Evolutionary conservation across 2,113 vertebrate genomes (phyloP), one percentile per base, ranked within the genome.

Genomic region (Rhizomys pruinosus): DNA sequence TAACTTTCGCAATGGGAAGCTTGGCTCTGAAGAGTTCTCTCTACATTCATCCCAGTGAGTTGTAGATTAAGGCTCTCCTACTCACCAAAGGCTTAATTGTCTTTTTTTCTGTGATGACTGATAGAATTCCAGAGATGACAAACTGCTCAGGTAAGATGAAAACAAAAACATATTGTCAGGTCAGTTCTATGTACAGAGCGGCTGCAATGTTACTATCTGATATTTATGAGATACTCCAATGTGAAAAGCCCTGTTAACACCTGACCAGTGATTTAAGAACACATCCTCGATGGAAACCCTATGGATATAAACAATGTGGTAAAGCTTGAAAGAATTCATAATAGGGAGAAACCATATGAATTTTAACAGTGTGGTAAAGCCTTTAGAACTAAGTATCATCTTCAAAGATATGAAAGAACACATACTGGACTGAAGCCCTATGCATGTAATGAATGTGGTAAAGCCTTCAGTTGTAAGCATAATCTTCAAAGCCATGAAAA

Each of bases 31-130:
- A n/a, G 16, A 17, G 11, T 64, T 47, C 52, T 71, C 19, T 27
- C 37, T 15, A 86, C 68, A 15, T 84, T 79, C 64, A 42, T 59
- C 55, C 52, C 10, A 47, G 20, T 47, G 0, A 0, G 16, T 32
- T 72, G 84, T 29, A 37, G 3, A 10, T 59, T 80, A 74, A 29
- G 23, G 72, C 42, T 95, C 27, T 73, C 1, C 27, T 59, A 96
- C 96, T 96, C 61, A 96, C 96, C 95, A 94, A 76, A 74, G 9
- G 2, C 37, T 84, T 96, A 2, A n/a, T 80, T 34, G 80, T 52
- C n/a, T 37, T 95, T 59, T 86, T 87, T 47, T 90, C 86, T 11
- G 77, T 66, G 77, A 71, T 32, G 8, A 96, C 4, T 23, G 85
- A 84, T 4, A 96, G 59, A 27, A n/a, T 79, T 42, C 95, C 96